These are phyloP conservation scores for Dexiosoma caninum DNA, from an alignment of 2,888 invertebrate species.

Conservation along the genomic window DNA sequence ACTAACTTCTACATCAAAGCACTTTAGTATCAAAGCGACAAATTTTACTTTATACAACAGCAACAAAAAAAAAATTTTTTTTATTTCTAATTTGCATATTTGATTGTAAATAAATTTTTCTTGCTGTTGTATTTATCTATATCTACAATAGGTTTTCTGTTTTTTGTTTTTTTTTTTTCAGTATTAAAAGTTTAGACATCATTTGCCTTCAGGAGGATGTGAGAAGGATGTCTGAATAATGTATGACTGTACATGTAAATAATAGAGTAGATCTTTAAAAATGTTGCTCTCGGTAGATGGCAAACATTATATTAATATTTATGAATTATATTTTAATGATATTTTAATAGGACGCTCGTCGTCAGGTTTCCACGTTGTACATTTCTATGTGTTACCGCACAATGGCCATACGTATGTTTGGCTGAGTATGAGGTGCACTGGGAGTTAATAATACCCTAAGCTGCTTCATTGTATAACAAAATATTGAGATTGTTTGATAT, in stretches of 20 bases:
- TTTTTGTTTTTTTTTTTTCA: neutral
- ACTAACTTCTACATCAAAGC: too few species aligned
- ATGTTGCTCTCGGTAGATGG: too few species aligned
- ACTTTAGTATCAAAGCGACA: neutral
- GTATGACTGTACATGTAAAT: too few species aligned
- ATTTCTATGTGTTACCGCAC: neutral
- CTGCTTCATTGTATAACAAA: neutral
- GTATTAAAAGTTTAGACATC: neutral
- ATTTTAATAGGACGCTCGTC: constrained; percentile 36
- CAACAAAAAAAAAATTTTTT: too few species aligned
- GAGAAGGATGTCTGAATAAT: too few species aligned
- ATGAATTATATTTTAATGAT: constrained; percentile 43
- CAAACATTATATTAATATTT: too few species aligned
- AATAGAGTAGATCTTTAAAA: too few species aligned
- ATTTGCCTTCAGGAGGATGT: neutral
- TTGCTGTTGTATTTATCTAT: too few species aligned
- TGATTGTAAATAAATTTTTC: neutral
- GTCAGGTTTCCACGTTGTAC: neutral
- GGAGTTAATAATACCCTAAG: constrained; percentile 13
- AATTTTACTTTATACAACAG: neutral
- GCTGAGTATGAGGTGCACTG: too few species aligned
- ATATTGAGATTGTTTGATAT: neutral
- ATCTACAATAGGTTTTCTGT: neutral
- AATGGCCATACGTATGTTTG: neutral
- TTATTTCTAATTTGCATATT: neutral